Conservation (phyloP, 2,888 invertebrate genomes). For the Caenorhabditis japonica region DNA sequence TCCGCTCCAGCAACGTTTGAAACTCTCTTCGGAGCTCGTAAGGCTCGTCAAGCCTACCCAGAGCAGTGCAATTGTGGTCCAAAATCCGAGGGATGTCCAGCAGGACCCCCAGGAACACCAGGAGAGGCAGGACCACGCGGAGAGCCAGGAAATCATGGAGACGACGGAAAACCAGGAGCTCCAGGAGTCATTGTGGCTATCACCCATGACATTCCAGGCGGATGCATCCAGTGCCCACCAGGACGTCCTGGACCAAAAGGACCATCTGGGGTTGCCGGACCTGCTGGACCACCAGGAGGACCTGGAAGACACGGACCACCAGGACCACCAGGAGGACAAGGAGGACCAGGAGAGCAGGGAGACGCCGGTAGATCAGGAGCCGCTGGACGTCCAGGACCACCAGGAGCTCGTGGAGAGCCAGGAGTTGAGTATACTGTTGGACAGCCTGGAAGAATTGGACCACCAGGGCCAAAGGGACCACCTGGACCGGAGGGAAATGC, state of each 20-base stretch:
- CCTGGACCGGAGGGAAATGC: constrained; percentile 59
- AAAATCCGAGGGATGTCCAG: constrained; percentile 61
- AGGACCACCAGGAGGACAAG: constrained; percentile 54
- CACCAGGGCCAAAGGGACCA: constrained; percentile 62
- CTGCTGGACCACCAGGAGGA: constrained; percentile 53
- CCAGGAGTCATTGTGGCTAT: constrained; percentile 64
- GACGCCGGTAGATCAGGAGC: constrained; percentile 53
- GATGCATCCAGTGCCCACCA: constrained; percentile 62
- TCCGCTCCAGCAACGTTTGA: constrained; percentile 56
- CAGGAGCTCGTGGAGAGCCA: constrained; percentile 59
- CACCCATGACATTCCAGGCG: constrained; percentile 68
- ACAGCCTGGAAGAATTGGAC: constrained; percentile 56
- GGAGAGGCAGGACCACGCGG: constrained; percentile 61
- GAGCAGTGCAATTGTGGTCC: constrained; percentile 68
- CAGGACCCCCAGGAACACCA: constrained; percentile 66
- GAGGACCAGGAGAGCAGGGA: constrained; percentile 53
- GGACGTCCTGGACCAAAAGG: constrained; percentile 58
- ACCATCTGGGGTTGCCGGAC: constrained; percentile 51
- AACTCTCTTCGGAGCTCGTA: constrained; percentile 57
- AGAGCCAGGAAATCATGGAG: constrained; percentile 60
- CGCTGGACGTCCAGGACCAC: constrained; percentile 58
- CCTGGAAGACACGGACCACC: constrained; percentile 56
- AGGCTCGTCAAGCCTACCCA: constrained; percentile 55
- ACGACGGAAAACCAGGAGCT: constrained; percentile 63
- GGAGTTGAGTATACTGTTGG: constrained; percentile 58